Evolutionary conservation across 2,888 invertebrate genomes (phyloP).

Genomic region (Tiliacea citrago): DNA sequence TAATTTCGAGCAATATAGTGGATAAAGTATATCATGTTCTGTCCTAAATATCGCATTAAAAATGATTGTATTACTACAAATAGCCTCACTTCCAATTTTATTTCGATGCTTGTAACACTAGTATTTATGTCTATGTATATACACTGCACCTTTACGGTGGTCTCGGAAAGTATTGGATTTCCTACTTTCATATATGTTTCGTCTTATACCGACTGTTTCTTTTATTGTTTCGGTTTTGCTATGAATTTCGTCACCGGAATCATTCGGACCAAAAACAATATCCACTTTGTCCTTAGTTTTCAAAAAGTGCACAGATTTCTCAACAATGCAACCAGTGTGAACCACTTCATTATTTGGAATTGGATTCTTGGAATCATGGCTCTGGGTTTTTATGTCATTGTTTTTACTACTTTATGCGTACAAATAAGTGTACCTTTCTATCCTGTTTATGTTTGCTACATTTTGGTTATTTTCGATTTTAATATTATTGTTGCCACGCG

Average conservation of each 20-base stretch:
- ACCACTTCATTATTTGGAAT: slow-evolving; percentile 7
- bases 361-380: slow-evolving; percentile 22
- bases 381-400: background rate
- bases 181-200: background rate
- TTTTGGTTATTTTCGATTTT: slow-evolving; percentile 12
- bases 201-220: background rate
- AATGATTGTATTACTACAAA: slow-evolving; percentile 27
- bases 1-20: background rate
- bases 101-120: slow-evolving; percentile 14
- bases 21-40: slow-evolving; percentile 9
- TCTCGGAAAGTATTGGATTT: background rate
- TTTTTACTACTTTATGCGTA: background rate
- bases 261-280: no score
- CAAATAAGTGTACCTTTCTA: no score
- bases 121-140: background rate
- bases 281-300: slow-evolving; percentile 1
- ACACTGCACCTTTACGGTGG: background rate
- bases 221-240: slow-evolving; percentile 3
- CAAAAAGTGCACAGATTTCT: slow-evolving; percentile 40
- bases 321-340: slow-evolving; percentile 1
- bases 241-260: slow-evolving; percentile 4
- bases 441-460: background rate
- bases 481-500: background rate
- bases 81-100: background rate
- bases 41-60: slow-evolving; percentile 39